These are phyloP conservation scores for Argyresthia goedartella DNA, from an alignment of 2,888 invertebrate genomes.

Conservation along the genomic window DNA sequence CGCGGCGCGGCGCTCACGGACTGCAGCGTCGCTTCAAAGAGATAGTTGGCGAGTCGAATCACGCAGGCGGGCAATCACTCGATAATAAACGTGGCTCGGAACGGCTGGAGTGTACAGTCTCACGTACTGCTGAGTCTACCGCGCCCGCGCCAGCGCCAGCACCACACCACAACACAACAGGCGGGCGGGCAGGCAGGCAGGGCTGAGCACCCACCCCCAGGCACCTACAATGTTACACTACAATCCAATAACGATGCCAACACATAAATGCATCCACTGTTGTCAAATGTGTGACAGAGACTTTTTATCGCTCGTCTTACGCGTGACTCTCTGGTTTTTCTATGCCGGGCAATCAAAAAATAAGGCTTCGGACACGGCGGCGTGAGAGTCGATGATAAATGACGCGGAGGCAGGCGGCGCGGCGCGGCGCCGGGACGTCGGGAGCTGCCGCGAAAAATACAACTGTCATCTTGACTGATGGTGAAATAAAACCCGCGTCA, in stretches of 20 bases:
- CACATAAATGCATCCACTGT: not conserved
- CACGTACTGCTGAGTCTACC: constrained; percentile 49
- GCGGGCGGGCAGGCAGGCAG: too few relatives aligned
- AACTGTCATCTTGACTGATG: constrained; percentile 68
- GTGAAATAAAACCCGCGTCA: constrained; percentile 61
- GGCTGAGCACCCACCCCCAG: constrained; percentile 1
- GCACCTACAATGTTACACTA: constrained; percentile 1
- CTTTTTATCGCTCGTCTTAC: not conserved
- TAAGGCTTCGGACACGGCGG: constrained; percentile 36
- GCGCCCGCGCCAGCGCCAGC: constrained; percentile 30
- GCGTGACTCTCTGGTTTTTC: not conserved
- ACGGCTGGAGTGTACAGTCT: constrained; percentile 25
- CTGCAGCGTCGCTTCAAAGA: constrained; percentile 30
- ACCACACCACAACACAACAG: constrained; percentile 7
- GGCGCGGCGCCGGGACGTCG: constrained; percentile 57
- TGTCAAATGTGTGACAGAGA: not conserved
- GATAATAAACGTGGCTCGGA: constrained; percentile 59
- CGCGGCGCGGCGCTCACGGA: constrained; percentile 33
- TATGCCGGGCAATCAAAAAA: constrained; percentile 15
- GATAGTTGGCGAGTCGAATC: constrained; percentile 57
- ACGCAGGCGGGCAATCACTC: constrained; percentile 64
- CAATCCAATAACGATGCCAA: not conserved
- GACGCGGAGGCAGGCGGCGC: constrained; percentile 38
- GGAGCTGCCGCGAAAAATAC: constrained; percentile 64
- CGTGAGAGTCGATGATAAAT: constrained; percentile 58